Conservation (phyloP, 1,140 invertebrate species). For the Caenorhabditis briggsae region DNA sequence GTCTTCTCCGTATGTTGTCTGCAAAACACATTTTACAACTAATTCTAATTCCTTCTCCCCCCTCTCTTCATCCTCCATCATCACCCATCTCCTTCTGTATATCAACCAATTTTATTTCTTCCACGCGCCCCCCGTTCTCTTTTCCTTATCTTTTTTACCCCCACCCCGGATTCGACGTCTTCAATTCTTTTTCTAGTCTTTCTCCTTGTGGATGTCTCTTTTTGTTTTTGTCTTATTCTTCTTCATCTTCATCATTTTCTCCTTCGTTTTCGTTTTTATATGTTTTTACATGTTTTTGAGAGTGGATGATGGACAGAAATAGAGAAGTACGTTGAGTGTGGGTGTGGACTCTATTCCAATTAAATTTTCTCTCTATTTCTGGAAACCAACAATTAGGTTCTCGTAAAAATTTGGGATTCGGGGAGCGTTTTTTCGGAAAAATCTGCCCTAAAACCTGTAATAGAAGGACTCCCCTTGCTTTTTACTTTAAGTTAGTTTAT, state of each 20-base stretch:
- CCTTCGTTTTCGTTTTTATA: neutral
- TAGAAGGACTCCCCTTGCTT: too few species aligned
- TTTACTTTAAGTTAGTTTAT: too few species aligned
- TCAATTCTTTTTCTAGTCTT: too few species aligned
- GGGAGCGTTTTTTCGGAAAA: neutral
- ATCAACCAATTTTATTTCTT: neutral
- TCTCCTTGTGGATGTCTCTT: too few species aligned
- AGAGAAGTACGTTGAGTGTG: neutral
- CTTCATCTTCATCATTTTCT: neutral
- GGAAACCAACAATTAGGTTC: neutral
- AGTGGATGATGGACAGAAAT: neutral
- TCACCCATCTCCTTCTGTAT: neutral
- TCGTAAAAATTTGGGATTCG: neutral
- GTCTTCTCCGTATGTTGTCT: conserved; percentile 3
- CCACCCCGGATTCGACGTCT: neutral
- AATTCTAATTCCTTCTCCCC: conserved; percentile 14
- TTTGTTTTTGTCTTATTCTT: neutral
- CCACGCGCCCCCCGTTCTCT: neutral
- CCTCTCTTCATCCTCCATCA: neutral
- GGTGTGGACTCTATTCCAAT: neutral
- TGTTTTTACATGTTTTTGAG: neutral
- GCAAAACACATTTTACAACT: conserved; percentile 14
- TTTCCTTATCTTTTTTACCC: neutral
- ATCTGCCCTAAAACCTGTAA: too few species aligned
- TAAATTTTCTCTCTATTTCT: conserved; percentile 6